phyloP scores from a whole-genome alignment of 1,140 invertebrate species.

The Zophobas atratus region DNA sequence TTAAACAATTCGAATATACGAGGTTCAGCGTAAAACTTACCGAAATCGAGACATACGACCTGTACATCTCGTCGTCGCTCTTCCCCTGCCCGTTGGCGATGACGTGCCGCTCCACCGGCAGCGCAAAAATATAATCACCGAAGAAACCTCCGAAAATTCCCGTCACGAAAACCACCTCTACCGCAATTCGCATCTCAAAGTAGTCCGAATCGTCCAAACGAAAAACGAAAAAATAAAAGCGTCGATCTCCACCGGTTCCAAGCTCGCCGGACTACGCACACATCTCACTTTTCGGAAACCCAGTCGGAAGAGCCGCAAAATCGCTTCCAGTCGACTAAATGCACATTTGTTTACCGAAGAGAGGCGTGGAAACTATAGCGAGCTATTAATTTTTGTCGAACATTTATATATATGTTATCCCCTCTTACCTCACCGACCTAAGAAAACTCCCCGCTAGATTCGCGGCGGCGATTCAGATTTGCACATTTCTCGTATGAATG shows the following conservation, averaged over 20 bases:
- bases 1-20: background rate
- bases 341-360: slow-evolving; percentile 47
- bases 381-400: slow-evolving; percentile 48
- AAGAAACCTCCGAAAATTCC: slow-evolving; percentile 39
- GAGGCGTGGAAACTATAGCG: slow-evolving; percentile 43
- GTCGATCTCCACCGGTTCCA: no score
- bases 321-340: background rate
- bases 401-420: slow-evolving; percentile 43
- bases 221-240: background rate
- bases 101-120: slow-evolving; percentile 24
- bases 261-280: background rate
- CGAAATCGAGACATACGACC: slow-evolving; percentile 32
- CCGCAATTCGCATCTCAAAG: slow-evolving; percentile 44
- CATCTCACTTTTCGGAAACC: background rate
- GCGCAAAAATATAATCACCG: slow-evolving; percentile 2
- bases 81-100: slow-evolving; percentile 15
- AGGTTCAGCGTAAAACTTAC: slow-evolving; percentile 23
- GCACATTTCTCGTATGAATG: slow-evolving; percentile 44
- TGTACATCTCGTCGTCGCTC: slow-evolving; percentile 27
- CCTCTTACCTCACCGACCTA: slow-evolving; percentile 28
- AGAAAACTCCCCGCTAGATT: slow-evolving; percentile 48
- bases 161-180: slow-evolving; percentile 35
- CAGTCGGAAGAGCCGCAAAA: background rate
- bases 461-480: slow-evolving; percentile 22
- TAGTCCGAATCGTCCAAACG: slow-evolving; percentile 19